Conservation (phyloP, 2,888 invertebrate genomes). For the Branchellion lobata region DNA sequence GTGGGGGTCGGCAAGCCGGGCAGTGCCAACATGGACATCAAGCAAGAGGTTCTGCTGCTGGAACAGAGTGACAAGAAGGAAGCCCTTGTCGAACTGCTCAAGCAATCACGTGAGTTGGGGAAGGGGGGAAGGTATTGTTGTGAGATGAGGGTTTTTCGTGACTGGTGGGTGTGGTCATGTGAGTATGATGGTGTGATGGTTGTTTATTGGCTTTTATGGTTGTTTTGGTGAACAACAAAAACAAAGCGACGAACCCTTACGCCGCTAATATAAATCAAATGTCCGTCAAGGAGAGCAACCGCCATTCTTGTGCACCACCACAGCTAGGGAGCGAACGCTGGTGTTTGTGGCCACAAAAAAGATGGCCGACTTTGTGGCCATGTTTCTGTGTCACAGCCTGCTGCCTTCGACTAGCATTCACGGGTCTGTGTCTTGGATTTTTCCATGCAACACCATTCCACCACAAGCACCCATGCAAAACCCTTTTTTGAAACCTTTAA, state of each 20-base stretch:
- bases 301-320: too few relatives aligned
- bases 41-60: conserved; percentile 69
- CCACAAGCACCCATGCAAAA: neutral
- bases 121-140: too few relatives aligned
- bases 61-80: conserved; percentile 74
- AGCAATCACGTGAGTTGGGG: conserved; percentile 56
- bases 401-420: conserved; percentile 74
- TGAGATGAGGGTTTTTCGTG: too few relatives aligned
- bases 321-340: conserved; percentile 62
- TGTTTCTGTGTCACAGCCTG: conserved; percentile 76
- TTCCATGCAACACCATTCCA: neutral
- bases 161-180: too few relatives aligned
- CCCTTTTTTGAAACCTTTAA: too few relatives aligned
- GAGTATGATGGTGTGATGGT: too few relatives aligned
- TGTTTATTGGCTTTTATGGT: too few relatives aligned
- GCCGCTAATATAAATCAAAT: too few relatives aligned
- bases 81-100: conserved; percentile 73
- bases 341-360: conserved; percentile 89
- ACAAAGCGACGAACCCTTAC: too few relatives aligned
- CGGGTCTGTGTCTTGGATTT: conserved; percentile 63
- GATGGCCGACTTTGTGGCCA: conserved; percentile 82
- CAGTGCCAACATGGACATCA: conserved; percentile 85
- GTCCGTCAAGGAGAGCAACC: too few relatives aligned
- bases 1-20: conserved; percentile 87
- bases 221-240: too few relatives aligned